A percentile compares a stretch with the other conserved stretches of the same genome.
phyloP scores from a whole-genome alignment of 2,888 invertebrate genomes.

The Monopis laevigella region DNA sequence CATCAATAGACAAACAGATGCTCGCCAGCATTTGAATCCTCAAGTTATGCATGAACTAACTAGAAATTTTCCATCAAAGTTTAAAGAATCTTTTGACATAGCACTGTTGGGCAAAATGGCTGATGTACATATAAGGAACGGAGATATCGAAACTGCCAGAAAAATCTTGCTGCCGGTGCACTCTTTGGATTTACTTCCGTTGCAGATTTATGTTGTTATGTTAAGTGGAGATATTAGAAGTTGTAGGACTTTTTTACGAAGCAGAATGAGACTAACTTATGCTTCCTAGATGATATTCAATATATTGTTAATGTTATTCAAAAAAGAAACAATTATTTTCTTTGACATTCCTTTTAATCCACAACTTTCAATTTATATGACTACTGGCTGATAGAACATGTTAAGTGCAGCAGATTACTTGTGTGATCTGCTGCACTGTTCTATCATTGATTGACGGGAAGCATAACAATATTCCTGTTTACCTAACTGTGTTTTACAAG shows the following conservation, averaged over 20 bases:
- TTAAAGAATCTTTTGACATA: conserved; percentile 56
- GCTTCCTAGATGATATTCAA: too few relatives aligned
- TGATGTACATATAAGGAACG: conserved; percentile 55
- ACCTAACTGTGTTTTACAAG: too few relatives aligned
- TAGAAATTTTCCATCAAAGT: conserved; percentile 47
- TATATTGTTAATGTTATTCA: too few relatives aligned
- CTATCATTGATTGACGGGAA: too few relatives aligned
- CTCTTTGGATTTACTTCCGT: conserved; percentile 50
- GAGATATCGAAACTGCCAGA: conserved; percentile 53
- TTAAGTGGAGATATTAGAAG: conserved; percentile 61
- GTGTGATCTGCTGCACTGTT: too few relatives aligned
- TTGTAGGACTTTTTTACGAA: conserved; percentile 52
- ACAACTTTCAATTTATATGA: too few relatives aligned
- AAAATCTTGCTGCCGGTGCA: conserved; percentile 58
- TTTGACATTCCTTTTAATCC: too few relatives aligned
- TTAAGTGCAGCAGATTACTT: too few relatives aligned
- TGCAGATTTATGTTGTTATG: conserved; percentile 68
- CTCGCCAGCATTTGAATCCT: conserved; percentile 83
- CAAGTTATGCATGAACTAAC: conserved; percentile 70
- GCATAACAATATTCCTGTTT: too few relatives aligned
- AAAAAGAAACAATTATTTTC: too few relatives aligned
- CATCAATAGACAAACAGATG: conserved; percentile 83
- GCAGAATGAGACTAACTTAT: conserved; percentile 29
- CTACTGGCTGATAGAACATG: too few relatives aligned
- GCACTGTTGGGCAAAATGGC: conserved; percentile 64